Conservation (phyloP, 2,888 invertebrate species). For the Xanthorhoe spadicearia region DNA sequence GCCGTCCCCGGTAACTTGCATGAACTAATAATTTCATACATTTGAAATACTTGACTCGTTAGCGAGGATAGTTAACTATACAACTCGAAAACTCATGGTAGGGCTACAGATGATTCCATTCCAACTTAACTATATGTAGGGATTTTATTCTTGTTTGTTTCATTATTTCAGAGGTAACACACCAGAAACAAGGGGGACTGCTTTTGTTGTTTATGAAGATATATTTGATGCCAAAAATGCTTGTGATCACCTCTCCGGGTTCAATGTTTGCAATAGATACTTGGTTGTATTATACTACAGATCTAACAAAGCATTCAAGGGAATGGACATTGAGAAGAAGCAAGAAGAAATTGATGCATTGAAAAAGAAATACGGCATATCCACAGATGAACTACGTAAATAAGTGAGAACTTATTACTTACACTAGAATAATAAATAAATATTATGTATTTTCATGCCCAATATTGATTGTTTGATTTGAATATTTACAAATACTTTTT, state of each 20-base stretch:
- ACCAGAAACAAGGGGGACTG: slow-evolving; percentile 98
- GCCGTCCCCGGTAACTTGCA: no score
- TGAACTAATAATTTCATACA: no score
- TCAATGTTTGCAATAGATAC: slow-evolving; percentile 99
- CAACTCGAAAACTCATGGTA: no score
- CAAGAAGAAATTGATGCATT: slow-evolving; percentile 97
- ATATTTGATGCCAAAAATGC: slow-evolving; percentile 99
- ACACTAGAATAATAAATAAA: background rate
- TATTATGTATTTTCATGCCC: background rate
- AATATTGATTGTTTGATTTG: background rate
- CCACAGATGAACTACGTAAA: slow-evolving; percentile 82
- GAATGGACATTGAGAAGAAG: slow-evolving; percentile 97
- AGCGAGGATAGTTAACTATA: no score
- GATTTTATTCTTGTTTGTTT: no score
- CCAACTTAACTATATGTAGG: no score
- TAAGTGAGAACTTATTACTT: slow-evolving; percentile 46
- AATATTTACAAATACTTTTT: background rate
- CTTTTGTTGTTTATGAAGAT: slow-evolving; percentile 99
- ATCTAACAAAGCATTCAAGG: slow-evolving; percentile 97
- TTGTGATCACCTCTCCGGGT: slow-evolving; percentile 99
- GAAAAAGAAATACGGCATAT: slow-evolving; percentile 96
- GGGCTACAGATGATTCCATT: no score
- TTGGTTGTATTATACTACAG: slow-evolving; percentile 99
- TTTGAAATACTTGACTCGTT: no score
- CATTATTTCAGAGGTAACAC: slow-evolving; percentile 93